These are phyloP conservation scores for Gymnothorax javanicus DNA, from an alignment of 2,797 vertebrate species.

Conservation along the genomic window DNA sequence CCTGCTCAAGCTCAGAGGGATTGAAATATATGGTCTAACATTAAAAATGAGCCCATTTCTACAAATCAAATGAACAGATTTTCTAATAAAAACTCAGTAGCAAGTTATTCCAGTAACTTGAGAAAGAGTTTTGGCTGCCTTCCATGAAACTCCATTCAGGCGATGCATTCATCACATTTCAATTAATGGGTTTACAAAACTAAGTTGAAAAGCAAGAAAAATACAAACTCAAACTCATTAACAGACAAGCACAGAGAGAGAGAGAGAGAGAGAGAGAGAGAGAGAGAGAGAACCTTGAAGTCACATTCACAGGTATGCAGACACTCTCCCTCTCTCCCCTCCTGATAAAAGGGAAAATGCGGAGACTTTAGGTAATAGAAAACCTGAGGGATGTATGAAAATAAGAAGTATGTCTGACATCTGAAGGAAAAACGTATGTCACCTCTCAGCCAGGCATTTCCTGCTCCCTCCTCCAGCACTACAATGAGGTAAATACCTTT, in stretches of 20 bases:
- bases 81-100: background rate
- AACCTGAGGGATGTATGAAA: slow-evolving; percentile 52
- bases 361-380: slow-evolving; percentile 30
- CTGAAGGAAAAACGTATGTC: slow-evolving; percentile 58
- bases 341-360: background rate
- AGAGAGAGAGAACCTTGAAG: background rate
- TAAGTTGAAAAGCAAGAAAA: slow-evolving; percentile 11
- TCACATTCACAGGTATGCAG: slow-evolving; percentile 14
- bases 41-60: background rate
- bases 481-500: slow-evolving; percentile 2
- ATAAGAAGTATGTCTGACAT: slow-evolving; percentile 53
- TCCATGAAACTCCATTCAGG: background rate
- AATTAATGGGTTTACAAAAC: background rate
- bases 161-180: background rate
- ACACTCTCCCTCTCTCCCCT: background rate
- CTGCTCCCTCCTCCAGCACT: slow-evolving; percentile 47
- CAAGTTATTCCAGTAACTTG: background rate
- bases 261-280: background rate
- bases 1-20: background rate
- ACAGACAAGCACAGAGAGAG: background rate
- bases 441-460: slow-evolving; percentile 67
- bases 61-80: background rate
- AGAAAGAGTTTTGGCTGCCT: background rate
- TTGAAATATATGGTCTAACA: background rate
- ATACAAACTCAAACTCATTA: slow-evolving; percentile 19